These are phyloP conservation scores for Phyllostomus hastatus DNA, from an alignment of 2,113 vertebrate genomes.

Conservation along the genomic window DNA sequence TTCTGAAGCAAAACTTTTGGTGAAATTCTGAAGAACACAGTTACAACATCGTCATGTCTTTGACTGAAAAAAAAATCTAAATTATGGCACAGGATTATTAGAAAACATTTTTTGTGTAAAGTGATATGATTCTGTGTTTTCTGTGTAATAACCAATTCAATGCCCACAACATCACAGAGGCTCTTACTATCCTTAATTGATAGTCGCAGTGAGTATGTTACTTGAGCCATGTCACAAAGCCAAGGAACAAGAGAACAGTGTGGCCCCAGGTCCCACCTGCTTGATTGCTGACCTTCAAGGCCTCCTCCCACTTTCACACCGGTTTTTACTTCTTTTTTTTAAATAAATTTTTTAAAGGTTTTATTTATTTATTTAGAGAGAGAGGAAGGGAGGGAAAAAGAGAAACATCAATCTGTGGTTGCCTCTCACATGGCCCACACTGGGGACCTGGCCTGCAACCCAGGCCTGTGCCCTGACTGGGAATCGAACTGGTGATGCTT, in stretches of 20 bases:
- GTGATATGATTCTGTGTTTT: not conserved
- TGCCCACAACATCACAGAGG: not conserved
- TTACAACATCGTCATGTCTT: not conserved
- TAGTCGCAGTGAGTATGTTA: not conserved
- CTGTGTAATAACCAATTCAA: not conserved
- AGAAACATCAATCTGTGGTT: too few relatives aligned
- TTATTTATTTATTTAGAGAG: too few relatives aligned
- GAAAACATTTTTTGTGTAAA: not conserved
- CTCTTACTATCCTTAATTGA: not conserved
- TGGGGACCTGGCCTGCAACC: too few relatives aligned
- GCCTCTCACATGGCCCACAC: too few relatives aligned
- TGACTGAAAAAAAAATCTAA: not conserved
- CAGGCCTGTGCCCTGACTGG: too few relatives aligned
- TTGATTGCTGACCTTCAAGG: not conserved
- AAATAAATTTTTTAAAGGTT: too few relatives aligned
- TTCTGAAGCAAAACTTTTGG: not conserved
- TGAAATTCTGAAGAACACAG: not conserved
- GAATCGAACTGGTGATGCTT: too few relatives aligned
- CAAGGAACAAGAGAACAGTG: not conserved
- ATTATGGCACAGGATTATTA: not conserved
- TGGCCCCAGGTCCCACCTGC: not conserved
- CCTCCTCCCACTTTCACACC: not conserved
- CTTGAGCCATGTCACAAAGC: not conserved
- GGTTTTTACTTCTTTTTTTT: not conserved
- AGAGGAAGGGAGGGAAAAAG: too few relatives aligned